A percentile compares a stretch with the other conserved stretches of the same genome.
Conservation (phyloP, 2,888 invertebrate species). For the Hydroisotoma schaefferi region DNA sequence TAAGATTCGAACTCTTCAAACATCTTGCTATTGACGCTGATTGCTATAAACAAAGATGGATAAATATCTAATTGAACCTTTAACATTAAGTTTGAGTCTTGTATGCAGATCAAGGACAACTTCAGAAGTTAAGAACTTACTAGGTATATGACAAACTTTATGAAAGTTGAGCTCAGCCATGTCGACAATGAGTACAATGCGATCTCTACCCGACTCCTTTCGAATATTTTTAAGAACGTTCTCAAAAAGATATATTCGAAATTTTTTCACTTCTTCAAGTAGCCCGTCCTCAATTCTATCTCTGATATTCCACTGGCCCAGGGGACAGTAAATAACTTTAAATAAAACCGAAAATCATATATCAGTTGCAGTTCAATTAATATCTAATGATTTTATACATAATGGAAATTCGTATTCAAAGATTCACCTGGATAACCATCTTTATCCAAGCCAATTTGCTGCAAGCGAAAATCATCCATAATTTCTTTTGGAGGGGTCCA, state of each 20-base stretch:
- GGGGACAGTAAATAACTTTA: conserved; percentile 4
- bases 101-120: neutral
- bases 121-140: neutral
- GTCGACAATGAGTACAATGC: conserved; percentile 2
- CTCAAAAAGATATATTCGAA: conserved; percentile 2
- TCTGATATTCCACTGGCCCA: conserved; percentile 6
- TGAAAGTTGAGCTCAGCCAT: conserved; percentile 1
- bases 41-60: conserved; percentile 7
- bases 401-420: neutral
- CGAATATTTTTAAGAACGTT: neutral
- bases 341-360: too few relatives aligned
- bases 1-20: conserved; percentile 2
- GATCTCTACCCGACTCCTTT: neutral
- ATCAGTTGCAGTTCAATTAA: neutral
- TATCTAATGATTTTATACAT: neutral
- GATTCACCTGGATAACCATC: neutral
- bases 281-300: conserved; percentile 7
- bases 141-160: neutral
- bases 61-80: too few relatives aligned
- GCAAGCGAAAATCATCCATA: neutral
- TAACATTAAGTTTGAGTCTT: neutral
- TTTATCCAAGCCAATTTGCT: neutral
- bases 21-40: neutral
- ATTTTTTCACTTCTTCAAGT: neutral
- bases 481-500: neutral